Evolutionary conservation across 2,797 vertebrate species (phyloP).

Genomic region (Trematomus bernacchii): DNA sequence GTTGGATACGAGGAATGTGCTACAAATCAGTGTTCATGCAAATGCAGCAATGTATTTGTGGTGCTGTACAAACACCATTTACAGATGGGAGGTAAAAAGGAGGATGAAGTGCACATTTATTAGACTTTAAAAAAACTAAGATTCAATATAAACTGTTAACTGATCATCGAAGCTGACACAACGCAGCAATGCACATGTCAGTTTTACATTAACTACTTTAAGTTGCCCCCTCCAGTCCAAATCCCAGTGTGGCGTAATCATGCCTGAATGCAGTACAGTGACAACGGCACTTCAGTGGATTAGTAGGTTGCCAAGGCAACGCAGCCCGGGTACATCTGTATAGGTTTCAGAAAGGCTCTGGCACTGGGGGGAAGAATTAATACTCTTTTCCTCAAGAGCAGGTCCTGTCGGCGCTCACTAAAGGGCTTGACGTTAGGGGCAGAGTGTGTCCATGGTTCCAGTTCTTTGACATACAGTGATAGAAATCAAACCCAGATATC

Average conservation of each 20-base stretch:
- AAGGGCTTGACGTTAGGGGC: slow-evolving; percentile 28
- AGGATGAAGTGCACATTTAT: background rate
- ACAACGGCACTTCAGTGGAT: slow-evolving; percentile 80
- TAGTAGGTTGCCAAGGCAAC: slow-evolving; percentile 83
- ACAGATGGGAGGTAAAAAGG: background rate
- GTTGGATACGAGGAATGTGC: slow-evolving; percentile 32
- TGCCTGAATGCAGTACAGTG: slow-evolving; percentile 72
- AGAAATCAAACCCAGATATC: slow-evolving; percentile 13
- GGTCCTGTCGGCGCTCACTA: slow-evolving; percentile 26
- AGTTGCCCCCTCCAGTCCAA: slow-evolving; percentile 69
- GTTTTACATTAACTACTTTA: slow-evolving; percentile 62
- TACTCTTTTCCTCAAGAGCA: slow-evolving; percentile 66
- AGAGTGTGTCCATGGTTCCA: slow-evolving; percentile 28
- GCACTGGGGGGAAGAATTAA: slow-evolving; percentile 44
- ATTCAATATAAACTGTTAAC: slow-evolving; percentile 21
- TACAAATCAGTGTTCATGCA: slow-evolving; percentile 15
- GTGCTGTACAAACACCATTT: background rate
- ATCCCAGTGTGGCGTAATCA: slow-evolving; percentile 76
- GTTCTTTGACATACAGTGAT: slow-evolving; percentile 25
- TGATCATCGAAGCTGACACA: slow-evolving; percentile 38
- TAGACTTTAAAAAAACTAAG: background rate
- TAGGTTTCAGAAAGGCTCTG: slow-evolving; percentile 71
- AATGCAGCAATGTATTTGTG: background rate
- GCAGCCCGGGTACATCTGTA: slow-evolving; percentile 75
- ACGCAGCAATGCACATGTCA: slow-evolving; percentile 51